These are phyloP conservation scores for Mactromeris polynyma DNA, from an alignment of 2,888 invertebrate genomes.

Conservation along the genomic window DNA sequence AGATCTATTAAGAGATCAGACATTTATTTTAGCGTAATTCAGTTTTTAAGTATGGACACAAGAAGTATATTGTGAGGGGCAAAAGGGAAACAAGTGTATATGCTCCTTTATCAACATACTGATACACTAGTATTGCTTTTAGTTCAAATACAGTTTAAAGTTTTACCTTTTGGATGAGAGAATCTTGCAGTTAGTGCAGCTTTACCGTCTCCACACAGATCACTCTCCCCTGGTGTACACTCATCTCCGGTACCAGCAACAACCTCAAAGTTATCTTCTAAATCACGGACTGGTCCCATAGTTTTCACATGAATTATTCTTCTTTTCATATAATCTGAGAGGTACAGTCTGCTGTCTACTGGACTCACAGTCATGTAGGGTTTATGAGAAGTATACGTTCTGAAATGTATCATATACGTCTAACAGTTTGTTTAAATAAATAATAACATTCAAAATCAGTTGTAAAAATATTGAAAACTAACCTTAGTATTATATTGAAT, in stretches of 20 bases:
- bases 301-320: conserved; percentile 85
- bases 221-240: conserved; percentile 89
- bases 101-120: too few relatives aligned
- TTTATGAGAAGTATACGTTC: conserved; percentile 98
- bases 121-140: too few relatives aligned
- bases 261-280: conserved; percentile 94
- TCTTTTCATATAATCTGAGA: conserved; percentile 94
- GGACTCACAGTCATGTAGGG: conserved; percentile 98
- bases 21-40: too few relatives aligned
- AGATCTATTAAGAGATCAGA: too few relatives aligned
- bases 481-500: too few relatives aligned
- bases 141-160: too few relatives aligned
- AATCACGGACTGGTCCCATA: conserved; percentile 86
- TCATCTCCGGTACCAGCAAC: conserved; percentile 98
- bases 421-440: too few relatives aligned
- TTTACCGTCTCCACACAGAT: conserved; percentile 98
- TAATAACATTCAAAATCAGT: too few relatives aligned
- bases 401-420: conserved; percentile 87
- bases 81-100: too few relatives aligned
- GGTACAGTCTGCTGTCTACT: conserved; percentile 97
- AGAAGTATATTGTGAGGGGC: too few relatives aligned
- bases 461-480: too few relatives aligned
- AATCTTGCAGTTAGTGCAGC: conserved; percentile 96
- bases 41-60: too few relatives aligned
- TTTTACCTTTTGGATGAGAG: conserved; percentile 94